phyloP scores from a whole-genome alignment of 2,888 invertebrate genomes.

The Busseola fusca region DNA sequence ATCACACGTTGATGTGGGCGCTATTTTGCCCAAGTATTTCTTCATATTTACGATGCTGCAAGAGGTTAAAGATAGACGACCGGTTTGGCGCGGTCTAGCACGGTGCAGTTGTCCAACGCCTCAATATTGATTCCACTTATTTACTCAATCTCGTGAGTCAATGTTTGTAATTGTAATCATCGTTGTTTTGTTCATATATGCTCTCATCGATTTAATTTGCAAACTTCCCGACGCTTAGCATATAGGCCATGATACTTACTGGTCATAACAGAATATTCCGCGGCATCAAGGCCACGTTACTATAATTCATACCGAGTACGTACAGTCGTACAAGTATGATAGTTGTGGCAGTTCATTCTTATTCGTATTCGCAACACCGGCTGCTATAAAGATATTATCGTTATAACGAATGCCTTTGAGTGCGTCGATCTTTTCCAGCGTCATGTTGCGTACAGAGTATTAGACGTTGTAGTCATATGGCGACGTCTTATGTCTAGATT shows the following conservation, averaged over 20 bases:
- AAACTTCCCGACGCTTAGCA: constrained; percentile 35
- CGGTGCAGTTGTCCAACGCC: constrained; percentile 57
- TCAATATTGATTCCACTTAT: constrained; percentile 65
- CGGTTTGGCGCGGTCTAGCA: constrained; percentile 63
- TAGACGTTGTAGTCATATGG: constrained; percentile 44
- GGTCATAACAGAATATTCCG: constrained; percentile 63
- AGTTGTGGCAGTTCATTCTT: constrained; percentile 69
- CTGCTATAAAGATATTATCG: constrained; percentile 73
- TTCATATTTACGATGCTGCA: constrained; percentile 66
- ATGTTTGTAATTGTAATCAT: constrained; percentile 31
- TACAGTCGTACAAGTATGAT: constrained; percentile 53
- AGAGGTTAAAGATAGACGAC: constrained; percentile 73
- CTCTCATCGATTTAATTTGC: constrained; percentile 43
- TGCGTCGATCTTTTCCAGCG: constrained; percentile 72
- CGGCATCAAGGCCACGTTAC: constrained; percentile 66
- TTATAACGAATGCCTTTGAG: constrained; percentile 72
- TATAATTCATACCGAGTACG: constrained; percentile 36
- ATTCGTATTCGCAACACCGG: constrained; percentile 70
- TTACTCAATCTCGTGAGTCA: constrained; percentile 41
- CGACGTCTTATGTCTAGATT: constrained; percentile 26
- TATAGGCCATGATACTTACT: constrained; percentile 46
- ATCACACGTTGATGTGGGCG: constrained; percentile 42
- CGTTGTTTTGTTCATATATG: constrained; percentile 37
- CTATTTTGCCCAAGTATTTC: constrained; percentile 53
- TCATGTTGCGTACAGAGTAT: constrained; percentile 54